A percentile compares a stretch with the other conserved stretches of the same genome.
phyloP scores from a whole-genome alignment of 2,888 invertebrate species.

The Peribatodes rhomboidaria region DNA sequence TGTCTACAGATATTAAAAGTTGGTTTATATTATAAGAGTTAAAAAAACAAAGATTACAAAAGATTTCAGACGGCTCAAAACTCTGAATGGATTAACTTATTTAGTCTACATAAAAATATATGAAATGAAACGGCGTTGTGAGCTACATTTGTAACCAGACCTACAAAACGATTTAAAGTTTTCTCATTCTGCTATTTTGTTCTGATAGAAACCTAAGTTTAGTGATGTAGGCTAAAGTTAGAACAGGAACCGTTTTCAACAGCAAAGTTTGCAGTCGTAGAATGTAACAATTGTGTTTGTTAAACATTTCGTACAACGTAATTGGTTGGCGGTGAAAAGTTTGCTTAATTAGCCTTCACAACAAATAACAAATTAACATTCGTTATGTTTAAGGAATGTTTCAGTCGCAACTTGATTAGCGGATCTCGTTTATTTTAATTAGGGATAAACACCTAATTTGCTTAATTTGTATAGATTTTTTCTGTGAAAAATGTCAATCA shows the following conservation, averaged over 20 bases:
- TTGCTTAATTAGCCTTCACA: conserved; percentile 22
- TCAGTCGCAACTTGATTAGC: conserved; percentile 16
- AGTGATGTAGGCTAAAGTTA: not conserved
- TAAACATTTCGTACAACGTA: conserved; percentile 14
- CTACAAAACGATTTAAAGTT: too few species aligned
- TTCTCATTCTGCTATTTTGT: not conserved
- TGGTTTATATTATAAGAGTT: too few species aligned
- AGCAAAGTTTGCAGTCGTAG: conserved; percentile 4
- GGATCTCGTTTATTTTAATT: conserved; percentile 17
- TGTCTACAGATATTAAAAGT: too few species aligned
- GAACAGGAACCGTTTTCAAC: not conserved
- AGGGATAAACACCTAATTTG: not conserved
- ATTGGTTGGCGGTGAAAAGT: conserved; percentile 28
- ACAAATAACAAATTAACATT: conserved; percentile 30
- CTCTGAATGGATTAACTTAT: too few species aligned
- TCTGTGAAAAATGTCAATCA: not conserved
- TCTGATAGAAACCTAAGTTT: not conserved
- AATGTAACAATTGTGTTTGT: conserved; percentile 10
- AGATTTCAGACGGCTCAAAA: too few species aligned
- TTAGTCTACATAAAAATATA: too few species aligned
- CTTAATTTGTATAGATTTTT: not conserved
- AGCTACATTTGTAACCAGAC: too few species aligned
- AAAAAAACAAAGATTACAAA: too few species aligned
- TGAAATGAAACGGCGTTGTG: too few species aligned
- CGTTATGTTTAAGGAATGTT: conserved; percentile 26